A percentile compares a stretch with the other conserved stretches of the same genome.
These are phyloP conservation scores for Camelus dromedarius DNA, from an alignment of 2,113 vertebrate genomes.

Conservation along the genomic window DNA sequence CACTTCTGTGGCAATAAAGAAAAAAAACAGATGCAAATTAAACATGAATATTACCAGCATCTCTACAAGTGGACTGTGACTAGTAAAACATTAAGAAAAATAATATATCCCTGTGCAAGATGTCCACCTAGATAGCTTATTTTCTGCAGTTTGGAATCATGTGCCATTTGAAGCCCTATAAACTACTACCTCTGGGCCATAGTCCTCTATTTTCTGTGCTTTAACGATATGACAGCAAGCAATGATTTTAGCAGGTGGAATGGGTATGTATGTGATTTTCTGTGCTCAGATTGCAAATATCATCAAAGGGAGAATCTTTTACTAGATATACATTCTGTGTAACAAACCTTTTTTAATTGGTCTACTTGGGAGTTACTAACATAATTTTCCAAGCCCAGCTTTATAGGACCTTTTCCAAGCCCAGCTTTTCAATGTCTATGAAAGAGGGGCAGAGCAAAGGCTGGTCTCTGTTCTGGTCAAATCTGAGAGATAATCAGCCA, in stretches of 20 bases:
- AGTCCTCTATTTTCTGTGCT: not conserved
- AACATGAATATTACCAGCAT: not conserved
- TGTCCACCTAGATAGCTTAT: not conserved
- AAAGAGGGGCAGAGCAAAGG: not conserved
- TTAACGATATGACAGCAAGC: conserved; percentile 23
- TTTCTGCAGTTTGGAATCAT: conserved; percentile 18
- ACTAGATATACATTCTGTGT: conserved; percentile 23
- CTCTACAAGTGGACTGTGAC: not conserved
- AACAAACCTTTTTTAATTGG: conserved; percentile 25
- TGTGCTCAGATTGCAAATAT: conserved; percentile 32
- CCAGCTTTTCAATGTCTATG: not conserved
- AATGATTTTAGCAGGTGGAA: conserved; percentile 14
- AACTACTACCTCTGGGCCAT: not conserved
- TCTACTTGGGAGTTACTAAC: not conserved
- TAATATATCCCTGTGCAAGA: not conserved
- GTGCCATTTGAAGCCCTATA: not conserved
- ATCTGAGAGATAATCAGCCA: not conserved
- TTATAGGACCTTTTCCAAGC: conserved; percentile 13
- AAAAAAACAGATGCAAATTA: not conserved
- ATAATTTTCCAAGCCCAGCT: not conserved
- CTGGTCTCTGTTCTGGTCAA: not conserved
- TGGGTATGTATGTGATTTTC: not conserved
- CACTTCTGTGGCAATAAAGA: not conserved
- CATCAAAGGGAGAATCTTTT: conserved; percentile 26
- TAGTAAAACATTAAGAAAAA: conserved; percentile 50